phyloP scores from a whole-genome alignment of 2,797 vertebrate genomes.

The Falco berigora region DNA sequence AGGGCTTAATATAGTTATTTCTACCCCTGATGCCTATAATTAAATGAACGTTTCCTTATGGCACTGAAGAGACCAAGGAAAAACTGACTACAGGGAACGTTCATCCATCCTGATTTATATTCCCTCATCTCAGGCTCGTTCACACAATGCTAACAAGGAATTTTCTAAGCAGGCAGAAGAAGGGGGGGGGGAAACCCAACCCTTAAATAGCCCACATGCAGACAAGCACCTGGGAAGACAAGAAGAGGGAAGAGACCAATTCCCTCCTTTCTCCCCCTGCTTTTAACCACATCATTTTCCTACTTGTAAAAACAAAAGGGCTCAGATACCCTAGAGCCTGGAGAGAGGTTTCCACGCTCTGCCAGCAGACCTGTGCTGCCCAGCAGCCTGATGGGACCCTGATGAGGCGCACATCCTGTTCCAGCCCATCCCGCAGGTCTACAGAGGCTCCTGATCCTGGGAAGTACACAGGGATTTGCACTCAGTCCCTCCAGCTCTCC shows the following conservation, averaged over 20 bases:
- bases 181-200: neutral
- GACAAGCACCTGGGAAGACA: neutral
- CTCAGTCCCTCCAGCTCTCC: neutral
- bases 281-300: neutral
- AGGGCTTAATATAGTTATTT: conserved; percentile 56
- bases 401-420: accelerated
- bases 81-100: conserved; percentile 53
- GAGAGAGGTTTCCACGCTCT: neutral
- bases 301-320: neutral
- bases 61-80: conserved; percentile 26
- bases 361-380: neutral
- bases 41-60: conserved; percentile 59
- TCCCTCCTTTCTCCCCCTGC: neutral
- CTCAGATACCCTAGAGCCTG: neutral
- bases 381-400: neutral
- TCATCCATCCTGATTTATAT: conserved; percentile 43
- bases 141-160: conserved; percentile 30
- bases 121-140: neutral
- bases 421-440: neutral
- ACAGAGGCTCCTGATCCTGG: neutral
- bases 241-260: neutral
- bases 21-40: conserved; percentile 54
- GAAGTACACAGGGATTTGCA: accelerated
- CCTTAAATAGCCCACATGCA: neutral
- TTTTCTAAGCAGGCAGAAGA: neutral